A percentile compares a stretch with the other conserved stretches of the same genome.
Conservation (phyloP, 2,113 vertebrate genomes). For the Lampris megalopsis region DNA sequence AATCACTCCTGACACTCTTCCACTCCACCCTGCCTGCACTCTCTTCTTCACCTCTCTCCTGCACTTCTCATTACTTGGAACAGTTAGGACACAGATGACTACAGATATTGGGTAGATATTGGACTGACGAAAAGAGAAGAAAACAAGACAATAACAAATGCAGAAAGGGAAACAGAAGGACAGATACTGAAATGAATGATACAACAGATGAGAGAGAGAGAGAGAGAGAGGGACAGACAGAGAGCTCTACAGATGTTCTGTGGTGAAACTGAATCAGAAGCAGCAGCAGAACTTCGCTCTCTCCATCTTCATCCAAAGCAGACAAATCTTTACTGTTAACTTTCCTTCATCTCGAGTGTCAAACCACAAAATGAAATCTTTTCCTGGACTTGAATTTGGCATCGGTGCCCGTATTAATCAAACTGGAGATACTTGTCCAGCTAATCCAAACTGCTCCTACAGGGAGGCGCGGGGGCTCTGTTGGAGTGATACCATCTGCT, state of each 20-base stretch:
- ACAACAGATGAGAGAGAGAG: neutral
- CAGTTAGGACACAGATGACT: no score
- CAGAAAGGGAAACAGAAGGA: neutral
- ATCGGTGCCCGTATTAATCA: constrained; percentile 61
- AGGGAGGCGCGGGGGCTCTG: neutral
- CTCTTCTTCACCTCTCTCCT: no score
- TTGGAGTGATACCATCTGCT: constrained; percentile 77
- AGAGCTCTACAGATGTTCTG: constrained; percentile 8
- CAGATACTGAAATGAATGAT: neutral
- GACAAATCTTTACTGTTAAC: constrained; percentile 21
- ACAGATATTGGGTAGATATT: no score
- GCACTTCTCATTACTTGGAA: no score
- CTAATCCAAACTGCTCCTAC: constrained; percentile 64
- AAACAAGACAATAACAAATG: neutral
- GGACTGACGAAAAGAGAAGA: neutral
- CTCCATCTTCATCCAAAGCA: constrained; percentile 43
- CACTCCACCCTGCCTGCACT: no score
- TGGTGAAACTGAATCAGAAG: constrained; percentile 39
- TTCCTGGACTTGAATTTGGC: constrained; percentile 17
- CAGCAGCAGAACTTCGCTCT: constrained; percentile 25
- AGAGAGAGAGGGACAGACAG: neutral
- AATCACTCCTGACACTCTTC: no score
- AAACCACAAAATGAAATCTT: neutral
- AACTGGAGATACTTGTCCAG: constrained; percentile 58
- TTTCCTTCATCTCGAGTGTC: constrained; percentile 36